Base-by-base conservation (phyloP, 1,140 invertebrate genomes). In the Amphibalanus amphitrite region DNA sequence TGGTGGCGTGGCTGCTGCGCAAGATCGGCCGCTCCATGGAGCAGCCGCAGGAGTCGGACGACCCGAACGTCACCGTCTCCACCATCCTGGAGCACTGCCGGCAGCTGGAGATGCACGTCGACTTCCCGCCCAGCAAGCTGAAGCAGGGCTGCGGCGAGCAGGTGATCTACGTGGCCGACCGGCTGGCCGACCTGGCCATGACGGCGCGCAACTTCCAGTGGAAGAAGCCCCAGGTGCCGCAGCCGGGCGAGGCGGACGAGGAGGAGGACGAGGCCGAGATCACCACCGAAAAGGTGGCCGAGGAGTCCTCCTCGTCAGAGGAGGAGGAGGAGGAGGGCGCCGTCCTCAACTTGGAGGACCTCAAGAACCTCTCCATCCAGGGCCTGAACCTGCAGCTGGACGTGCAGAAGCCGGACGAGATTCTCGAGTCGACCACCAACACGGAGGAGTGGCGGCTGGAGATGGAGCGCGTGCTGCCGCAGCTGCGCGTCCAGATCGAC, bases 11-110 rank as follows among this genome's bases (percentile, higher is more conserved):
- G 95, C 81, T 98, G 1, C 88, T 97, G 75, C 83, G 88, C 73
- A 93, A 92, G 82, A 81, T 84, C 76, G 93, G 93, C 13, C 87
- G 86, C 78, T 80, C 84, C 59, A 92, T 97, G 82, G 89, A 93
- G 72, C 86, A 88, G 73, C 93, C 93, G 3, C 90, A 95, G 81
- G 93, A 97, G 83, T 91, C 88, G 77, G 93, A 98, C 81, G 94
- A 97, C 81, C 94, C 94, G 1, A 97, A 97, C 83, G 87, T 88
- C 29, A 91, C 88, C 0, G 90, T 96, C n/a, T n/a, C n/a, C n/a
- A n/a, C n/a, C n/a, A n/a, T n/a, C n/a, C n/a, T n/a, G n/a, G n/a
- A n/a, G n/a, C 75, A 86, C 90, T 82, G 91, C 20, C 83, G 88
- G 79, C 83, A 88, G 79, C 85, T 87, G 76, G 88, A 88, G 80